phyloP scores from a whole-genome alignment of 2,888 invertebrate genomes.

The Diplazon laetatorius region DNA sequence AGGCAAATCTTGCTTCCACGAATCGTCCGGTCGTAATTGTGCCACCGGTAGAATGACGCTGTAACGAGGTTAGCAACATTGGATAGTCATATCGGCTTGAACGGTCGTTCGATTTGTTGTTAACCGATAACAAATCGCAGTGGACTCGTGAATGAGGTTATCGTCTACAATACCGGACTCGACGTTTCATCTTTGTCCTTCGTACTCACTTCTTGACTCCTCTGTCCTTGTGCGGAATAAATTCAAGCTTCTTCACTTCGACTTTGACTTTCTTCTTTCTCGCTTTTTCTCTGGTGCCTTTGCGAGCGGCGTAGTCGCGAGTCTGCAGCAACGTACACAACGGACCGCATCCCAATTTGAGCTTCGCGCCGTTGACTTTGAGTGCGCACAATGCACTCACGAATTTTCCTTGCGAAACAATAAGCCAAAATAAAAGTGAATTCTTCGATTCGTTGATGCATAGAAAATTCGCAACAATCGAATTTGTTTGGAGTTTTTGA shows the following conservation, averaged over 20 bases:
- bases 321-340: conserved; percentile 70
- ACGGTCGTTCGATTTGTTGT: no score
- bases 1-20: conserved; percentile 83
- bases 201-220: conserved; percentile 83
- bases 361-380: conserved; percentile 20
- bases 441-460: no score
- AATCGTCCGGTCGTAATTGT: conserved; percentile 86
- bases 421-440: no score
- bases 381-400: conserved; percentile 41
- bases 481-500: no score
- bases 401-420: conserved; percentile 48
- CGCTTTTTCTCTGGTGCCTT: conserved; percentile 90
- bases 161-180: no score
- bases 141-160: no score
- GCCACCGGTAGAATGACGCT: conserved; percentile 82
- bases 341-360: conserved; percentile 48
- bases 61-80: background rate
- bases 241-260: conserved; percentile 89
- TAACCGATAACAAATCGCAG: no score
- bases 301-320: conserved; percentile 89
- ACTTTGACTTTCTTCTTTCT: conserved; percentile 90
- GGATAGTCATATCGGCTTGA: no score
- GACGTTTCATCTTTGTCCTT: no score
- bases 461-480: no score
- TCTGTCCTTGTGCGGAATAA: conserved; percentile 88